A percentile compares a stretch with the other conserved stretches of the same genome.
Conservation (phyloP, 2,797 vertebrate genomes). For the Dicrostonyx torquatus region DNA sequence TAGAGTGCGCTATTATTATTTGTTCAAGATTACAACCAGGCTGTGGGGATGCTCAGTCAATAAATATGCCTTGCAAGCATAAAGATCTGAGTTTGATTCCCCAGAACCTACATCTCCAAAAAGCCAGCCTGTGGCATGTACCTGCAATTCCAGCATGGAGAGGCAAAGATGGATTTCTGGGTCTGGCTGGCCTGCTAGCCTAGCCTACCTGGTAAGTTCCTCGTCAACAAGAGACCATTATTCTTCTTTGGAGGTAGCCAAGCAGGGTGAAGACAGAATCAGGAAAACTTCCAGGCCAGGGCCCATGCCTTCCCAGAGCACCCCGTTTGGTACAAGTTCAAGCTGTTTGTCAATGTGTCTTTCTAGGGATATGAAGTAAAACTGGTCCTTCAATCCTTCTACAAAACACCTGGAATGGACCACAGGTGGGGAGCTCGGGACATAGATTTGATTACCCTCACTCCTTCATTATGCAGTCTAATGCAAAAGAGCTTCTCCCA, state of each 20-base stretch:
- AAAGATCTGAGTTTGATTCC: not conserved
- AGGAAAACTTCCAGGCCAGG: not conserved
- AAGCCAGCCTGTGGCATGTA: not conserved
- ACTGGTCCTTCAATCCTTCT: not conserved
- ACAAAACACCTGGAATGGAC: not conserved
- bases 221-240: not conserved
- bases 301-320: not conserved
- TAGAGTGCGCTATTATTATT: fast-evolving
- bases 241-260: not conserved
- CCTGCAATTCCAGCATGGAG: not conserved
- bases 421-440: not conserved
- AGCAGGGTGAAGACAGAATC: not conserved
- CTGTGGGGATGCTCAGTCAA: not conserved
- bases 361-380: not conserved
- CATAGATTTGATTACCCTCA: not conserved
- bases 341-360: not conserved
- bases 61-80: not conserved
- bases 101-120: not conserved
- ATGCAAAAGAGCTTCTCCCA: not conserved
- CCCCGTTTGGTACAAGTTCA: not conserved
- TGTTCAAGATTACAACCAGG: not conserved
- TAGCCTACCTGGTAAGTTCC: not conserved
- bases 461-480: not conserved
- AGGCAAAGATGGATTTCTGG: not conserved
- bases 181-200: too few relatives aligned